Base-by-base conservation (phyloP, 2,888 invertebrate genomes). In the Dasypogon diadema region DNA sequence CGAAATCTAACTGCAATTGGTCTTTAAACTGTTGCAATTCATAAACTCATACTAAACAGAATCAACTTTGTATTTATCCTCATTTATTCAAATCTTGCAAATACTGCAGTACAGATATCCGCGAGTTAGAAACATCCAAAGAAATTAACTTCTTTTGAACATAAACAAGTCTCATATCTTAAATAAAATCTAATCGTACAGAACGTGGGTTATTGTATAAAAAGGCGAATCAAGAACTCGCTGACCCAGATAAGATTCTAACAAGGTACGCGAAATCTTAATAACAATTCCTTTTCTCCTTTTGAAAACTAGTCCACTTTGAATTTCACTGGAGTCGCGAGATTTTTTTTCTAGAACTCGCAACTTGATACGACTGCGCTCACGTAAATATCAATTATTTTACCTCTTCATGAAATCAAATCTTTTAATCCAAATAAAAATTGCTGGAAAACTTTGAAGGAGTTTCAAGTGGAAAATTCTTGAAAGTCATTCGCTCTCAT, bases 371-470 rank as follows among this genome's bases (percentile, higher is more conserved):
- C n/a, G 34, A 37, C 60, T 18, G 37, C 10, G 10, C 10, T 48
- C 46, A 46, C 65, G 65, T 65, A 65, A 65, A 65, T 22, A 65
- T 48, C 65, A 65, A 65, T 65, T 65, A 46, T 46, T 48, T 37
- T 48, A 8, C 65, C 42, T 65, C 42, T 37, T 65, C 6, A 3
- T 46, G 21, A 21, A 65, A 65, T 65, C 65, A 48, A 65, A 46
- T 65, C 65, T 24, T 65, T 65, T 65, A 24, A 65, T 65, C 26
- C 65, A 56, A 65, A 65, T 37, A 37, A 48, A 65, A 65, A n/a
- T 16, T 14, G 42, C n/a, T 22, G 46, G 8, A 42, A 10, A 48
- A 65, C 46, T 48, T 65, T 65, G 22, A 65, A 65, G 37, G 46
- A 48, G 65, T 65, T 65, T 24, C 22, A 24, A 65, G 65, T 65